Conservation (phyloP, 2,113 vertebrate genomes). For the Coptodon bakossiorum region DNA sequence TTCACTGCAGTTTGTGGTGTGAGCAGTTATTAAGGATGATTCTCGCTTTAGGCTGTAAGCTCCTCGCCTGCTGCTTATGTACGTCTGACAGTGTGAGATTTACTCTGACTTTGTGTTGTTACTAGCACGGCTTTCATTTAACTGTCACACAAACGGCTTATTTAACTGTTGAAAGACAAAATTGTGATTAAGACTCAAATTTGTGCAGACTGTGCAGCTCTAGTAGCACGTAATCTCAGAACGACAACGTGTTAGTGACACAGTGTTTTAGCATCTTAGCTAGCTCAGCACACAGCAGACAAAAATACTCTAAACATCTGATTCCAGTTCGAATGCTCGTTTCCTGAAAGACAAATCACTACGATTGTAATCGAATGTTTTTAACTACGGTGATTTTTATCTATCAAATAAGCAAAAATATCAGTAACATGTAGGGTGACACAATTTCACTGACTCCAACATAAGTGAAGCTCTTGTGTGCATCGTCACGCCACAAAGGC, state of each 20-base stretch:
- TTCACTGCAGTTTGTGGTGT: background rate
- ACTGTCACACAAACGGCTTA: background rate
- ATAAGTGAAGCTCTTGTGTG: background rate
- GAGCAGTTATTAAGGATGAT: background rate
- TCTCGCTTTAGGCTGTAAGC: background rate
- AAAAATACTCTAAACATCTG: rapidly evolving
- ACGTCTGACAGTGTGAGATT: background rate
- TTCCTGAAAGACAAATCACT: background rate
- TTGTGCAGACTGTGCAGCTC: background rate
- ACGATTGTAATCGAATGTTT: background rate
- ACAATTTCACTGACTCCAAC: background rate
- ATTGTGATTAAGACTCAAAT: background rate
- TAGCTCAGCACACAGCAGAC: background rate
- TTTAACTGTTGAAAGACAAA: background rate
- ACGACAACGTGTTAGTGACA: background rate
- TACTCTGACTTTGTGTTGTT: background rate
- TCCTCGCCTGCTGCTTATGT: background rate
- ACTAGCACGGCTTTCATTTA: background rate
- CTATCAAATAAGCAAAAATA: background rate
- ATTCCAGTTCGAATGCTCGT: background rate
- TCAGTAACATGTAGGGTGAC: background rate
- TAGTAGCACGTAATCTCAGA: background rate
- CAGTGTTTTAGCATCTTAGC: background rate
- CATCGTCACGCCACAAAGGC: background rate
- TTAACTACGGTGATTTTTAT: background rate